Evolutionary conservation across 1,140 invertebrate species (phyloP), one percentile per base, ranked within the genome.

Genomic region (Holotrichia oblita): DNA sequence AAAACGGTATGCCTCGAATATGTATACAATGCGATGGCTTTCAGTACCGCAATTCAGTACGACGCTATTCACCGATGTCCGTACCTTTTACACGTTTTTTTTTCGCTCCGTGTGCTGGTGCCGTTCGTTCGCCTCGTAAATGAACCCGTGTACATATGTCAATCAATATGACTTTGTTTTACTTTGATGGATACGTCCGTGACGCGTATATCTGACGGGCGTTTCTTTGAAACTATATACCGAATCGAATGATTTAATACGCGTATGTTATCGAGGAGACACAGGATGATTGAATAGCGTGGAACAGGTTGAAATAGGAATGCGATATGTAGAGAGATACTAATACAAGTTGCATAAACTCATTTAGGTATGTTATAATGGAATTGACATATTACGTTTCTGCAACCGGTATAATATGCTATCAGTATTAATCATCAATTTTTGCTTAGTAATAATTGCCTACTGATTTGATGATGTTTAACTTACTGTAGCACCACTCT

Each of bases 141-240:
- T 55, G 48, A 55, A 55, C 48, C 48, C 17, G 48, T 17, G 48
- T 55, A 55, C 48, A 55, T 55, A 55, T 55, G 48, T 55, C 48
- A 55, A 55, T 55, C 48, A 55, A 55, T 14, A 3, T 17, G 48
- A 14, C 14, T 55, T 55, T 55, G 48, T 55, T 55, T 55, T 55
- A 55, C 48, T 55, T 34, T 55, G 48, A 55, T 55, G 48, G 14
- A 55, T 55, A 55, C 48, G 48, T 55, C 12, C 48, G 48, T 55
- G 48, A 55, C 2, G 48, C n/a, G 17, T 55, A 55, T n/a, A 17
- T 55, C 48, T 17, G 48, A 55, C 12, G 17, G 48, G n/a, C 6
- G 48, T n/a, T 55, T 17, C 14, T 17, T 55, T 6, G 12, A 55
- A 17, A 17, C 27, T 17, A 6, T 55, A 55, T 17, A 17, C 14